Percentiles rank a stretch among this genome's conserved stretches.
Evolutionary conservation across 2,888 invertebrate species (phyloP).

Genomic region (Caenorhabditis auriculariae): DNA sequence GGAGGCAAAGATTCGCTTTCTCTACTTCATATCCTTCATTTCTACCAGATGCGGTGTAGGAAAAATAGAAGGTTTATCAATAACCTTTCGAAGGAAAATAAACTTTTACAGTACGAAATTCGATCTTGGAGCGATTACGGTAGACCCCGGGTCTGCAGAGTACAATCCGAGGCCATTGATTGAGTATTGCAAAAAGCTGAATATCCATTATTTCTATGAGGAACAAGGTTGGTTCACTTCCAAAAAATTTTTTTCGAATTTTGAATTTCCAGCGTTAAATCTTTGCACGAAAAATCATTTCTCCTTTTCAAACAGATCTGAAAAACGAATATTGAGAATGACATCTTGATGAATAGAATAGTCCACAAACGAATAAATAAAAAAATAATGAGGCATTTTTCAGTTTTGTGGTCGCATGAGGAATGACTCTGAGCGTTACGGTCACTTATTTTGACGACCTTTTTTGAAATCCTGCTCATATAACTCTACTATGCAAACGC

Average conservation of each 20-base stretch:
- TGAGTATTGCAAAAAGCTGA: constrained; percentile 76
- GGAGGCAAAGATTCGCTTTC: constrained; percentile 83
- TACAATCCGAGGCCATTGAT: constrained; percentile 74
- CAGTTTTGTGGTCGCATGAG: too few relatives aligned
- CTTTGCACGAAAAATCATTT: too few relatives aligned
- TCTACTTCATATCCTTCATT: constrained; percentile 79
- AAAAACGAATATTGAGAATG: too few relatives aligned
- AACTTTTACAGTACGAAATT: constrained; percentile 73
- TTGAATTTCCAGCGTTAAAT: too few relatives aligned
- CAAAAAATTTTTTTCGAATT: not conserved
- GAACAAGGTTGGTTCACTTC: constrained; percentile 72
- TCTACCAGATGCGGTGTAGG: constrained; percentile 76
- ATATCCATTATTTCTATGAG: constrained; percentile 78
- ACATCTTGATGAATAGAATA: too few relatives aligned
- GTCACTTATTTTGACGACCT: too few relatives aligned
- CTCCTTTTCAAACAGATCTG: too few relatives aligned
- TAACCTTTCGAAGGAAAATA: not conserved
- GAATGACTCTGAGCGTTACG: too few relatives aligned
- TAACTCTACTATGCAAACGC: too few relatives aligned
- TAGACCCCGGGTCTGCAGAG: constrained; percentile 73
- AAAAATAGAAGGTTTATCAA: constrained; percentile 26
- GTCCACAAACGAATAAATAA: too few relatives aligned
- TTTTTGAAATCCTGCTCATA: too few relatives aligned
- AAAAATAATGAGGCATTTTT: too few relatives aligned
- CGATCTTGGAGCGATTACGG: constrained; percentile 74